Evolutionary conservation across 2,888 invertebrate genomes (phyloP).

Genomic region (Aplocera efformata): DNA sequence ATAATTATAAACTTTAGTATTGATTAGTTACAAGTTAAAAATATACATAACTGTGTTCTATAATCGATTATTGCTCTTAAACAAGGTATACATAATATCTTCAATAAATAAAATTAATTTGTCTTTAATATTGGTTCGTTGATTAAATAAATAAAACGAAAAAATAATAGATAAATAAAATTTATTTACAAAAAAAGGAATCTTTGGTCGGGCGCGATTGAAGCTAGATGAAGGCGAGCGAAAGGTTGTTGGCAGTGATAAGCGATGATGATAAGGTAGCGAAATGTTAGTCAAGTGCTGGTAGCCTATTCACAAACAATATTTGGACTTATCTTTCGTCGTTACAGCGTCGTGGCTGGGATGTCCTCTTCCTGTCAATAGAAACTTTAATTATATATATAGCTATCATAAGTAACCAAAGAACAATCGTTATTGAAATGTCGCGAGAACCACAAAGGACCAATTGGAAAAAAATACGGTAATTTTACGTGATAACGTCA

Average conservation of each 20-base stretch:
- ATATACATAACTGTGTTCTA: slow-evolving; percentile 66
- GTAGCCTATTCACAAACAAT: slow-evolving; percentile 67
- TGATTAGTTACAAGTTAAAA: slow-evolving; percentile 52
- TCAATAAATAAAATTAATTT: slow-evolving; percentile 44
- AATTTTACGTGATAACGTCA: no score
- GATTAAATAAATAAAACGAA: slow-evolving; percentile 32
- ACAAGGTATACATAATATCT: slow-evolving; percentile 52
- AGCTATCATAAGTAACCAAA: neutral
- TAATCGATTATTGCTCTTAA: slow-evolving; percentile 70
- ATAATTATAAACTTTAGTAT: slow-evolving; percentile 56
- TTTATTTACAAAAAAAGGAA: slow-evolving; percentile 58
- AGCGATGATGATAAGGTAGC: slow-evolving; percentile 75
- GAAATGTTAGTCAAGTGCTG: slow-evolving; percentile 58
- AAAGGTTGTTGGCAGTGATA: slow-evolving; percentile 41
- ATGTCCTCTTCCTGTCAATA: slow-evolving; percentile 70
- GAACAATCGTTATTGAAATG: no score
- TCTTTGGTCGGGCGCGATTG: slow-evolving; percentile 46
- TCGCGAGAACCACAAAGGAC: no score
- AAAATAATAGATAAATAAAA: slow-evolving; percentile 38
- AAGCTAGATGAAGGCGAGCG: slow-evolving; percentile 48
- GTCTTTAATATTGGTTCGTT: slow-evolving; percentile 64
- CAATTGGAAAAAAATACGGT: no score
- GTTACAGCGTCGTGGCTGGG: slow-evolving; percentile 73
- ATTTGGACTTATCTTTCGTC: slow-evolving; percentile 72
- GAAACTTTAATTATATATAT: slow-evolving; percentile 19